Percentiles rank a stretch among this genome's conserved stretches.
phyloP scores from a whole-genome alignment of 2,888 invertebrate genomes.

The Stictocephala bisonia region DNA sequence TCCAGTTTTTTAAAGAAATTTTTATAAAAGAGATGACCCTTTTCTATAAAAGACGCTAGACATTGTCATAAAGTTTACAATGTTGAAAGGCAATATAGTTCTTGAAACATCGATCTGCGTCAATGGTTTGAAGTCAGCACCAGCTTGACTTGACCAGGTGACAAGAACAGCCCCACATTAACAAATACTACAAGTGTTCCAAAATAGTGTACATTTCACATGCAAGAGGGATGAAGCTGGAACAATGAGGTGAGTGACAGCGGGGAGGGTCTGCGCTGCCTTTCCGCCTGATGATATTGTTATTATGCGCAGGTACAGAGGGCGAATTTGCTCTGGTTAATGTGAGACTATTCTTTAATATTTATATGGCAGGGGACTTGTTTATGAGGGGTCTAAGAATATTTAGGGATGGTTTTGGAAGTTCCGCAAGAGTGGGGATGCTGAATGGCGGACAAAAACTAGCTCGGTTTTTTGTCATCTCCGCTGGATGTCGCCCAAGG shows the following conservation, averaged over 20 bases:
- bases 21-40: no score
- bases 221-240: neutral
- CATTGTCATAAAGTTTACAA: no score
- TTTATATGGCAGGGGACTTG: conserved; percentile 45
- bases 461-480: conserved; percentile 25
- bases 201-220: conserved; percentile 22
- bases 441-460: conserved; percentile 35
- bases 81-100: no score
- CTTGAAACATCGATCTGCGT: no score
- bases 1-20: no score
- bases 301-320: conserved; percentile 44
- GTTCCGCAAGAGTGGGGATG: no score
- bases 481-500: conserved; percentile 18
- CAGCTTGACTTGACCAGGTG: no score
- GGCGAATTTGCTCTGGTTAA: conserved; percentile 50
- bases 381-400: conserved; percentile 25
- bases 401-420: conserved; percentile 37
- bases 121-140: no score
- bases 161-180: conserved; percentile 8
- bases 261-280: neutral
- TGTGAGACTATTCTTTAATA: conserved; percentile 51
- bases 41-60: no score
- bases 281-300: conserved; percentile 39
- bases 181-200: conserved; percentile 23
- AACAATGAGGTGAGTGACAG: conserved; percentile 20